phyloP scores from a whole-genome alignment of 2,113 vertebrate species.

The Misgurnus anguillicaudatus region DNA sequence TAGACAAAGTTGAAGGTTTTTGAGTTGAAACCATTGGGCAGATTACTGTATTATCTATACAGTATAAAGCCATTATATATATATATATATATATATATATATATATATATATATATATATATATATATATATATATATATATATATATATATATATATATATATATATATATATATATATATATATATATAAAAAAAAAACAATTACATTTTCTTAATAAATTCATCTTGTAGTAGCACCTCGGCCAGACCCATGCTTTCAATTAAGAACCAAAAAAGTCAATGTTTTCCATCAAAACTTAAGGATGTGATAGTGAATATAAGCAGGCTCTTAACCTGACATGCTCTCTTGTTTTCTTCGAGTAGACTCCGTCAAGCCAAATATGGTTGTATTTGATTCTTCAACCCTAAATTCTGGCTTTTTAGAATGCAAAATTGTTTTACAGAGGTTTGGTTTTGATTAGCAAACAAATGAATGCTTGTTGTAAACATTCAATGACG shows the following conservation, averaged over 20 bases:
- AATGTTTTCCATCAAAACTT: slow-evolving; percentile 9
- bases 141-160: too few relatives aligned
- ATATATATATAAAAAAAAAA: too few relatives aligned
- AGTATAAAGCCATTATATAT: too few relatives aligned
- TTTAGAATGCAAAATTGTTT: neutral
- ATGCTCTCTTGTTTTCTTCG: neutral
- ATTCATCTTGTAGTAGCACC: neutral
- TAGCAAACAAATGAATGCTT: slow-evolving; percentile 32
- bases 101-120: too few relatives aligned
- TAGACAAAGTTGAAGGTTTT: too few relatives aligned
- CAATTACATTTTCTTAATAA: neutral
- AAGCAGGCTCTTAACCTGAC: neutral
- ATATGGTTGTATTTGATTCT: neutral
- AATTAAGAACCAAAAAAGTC: neutral
- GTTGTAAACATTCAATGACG: slow-evolving; percentile 33
- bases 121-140: too few relatives aligned
- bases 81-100: too few relatives aligned
- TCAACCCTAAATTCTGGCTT: neutral
- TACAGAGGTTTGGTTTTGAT: slow-evolving; percentile 1
- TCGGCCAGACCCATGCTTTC: neutral
- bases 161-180: too few relatives aligned
- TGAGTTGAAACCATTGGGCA: too few relatives aligned
- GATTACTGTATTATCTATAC: too few relatives aligned
- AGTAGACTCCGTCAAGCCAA: neutral
- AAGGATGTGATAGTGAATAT: neutral